Evolutionary conservation across 2,888 invertebrate species (phyloP).

Genomic region (Geophilus truncorum): DNA sequence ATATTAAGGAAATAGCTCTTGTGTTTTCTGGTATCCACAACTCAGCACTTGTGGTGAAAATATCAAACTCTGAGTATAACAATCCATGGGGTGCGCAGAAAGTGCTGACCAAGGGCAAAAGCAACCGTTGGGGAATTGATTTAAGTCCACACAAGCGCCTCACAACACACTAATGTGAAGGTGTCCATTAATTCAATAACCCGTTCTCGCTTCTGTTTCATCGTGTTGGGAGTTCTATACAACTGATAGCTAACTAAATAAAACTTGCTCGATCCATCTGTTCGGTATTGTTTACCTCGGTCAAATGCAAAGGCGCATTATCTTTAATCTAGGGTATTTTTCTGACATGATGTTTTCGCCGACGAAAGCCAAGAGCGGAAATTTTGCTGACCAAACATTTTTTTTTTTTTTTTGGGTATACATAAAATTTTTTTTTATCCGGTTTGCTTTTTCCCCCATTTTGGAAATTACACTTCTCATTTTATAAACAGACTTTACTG

Average conservation of each 20-base stretch:
- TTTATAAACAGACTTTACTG: background rate
- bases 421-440: background rate
- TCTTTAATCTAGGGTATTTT: background rate
- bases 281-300: background rate
- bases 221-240: background rate
- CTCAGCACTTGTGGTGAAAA: slow-evolving; percentile 3
- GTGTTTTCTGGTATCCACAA: background rate
- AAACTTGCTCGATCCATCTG: background rate
- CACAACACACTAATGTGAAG: background rate
- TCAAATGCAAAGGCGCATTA: background rate
- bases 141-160: slow-evolving; percentile 5
- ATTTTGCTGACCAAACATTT: slow-evolving; percentile 24
- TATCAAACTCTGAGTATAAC: background rate
- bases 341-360: background rate
- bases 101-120: slow-evolving; percentile 1
- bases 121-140: background rate
- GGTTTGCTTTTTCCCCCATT: background rate
- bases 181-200: slow-evolving; percentile 11
- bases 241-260: background rate
- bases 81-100: background rate
- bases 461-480: background rate
- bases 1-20: background rate
- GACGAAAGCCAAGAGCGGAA: background rate
- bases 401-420: background rate
- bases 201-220: background rate